Evolutionary conservation across 2,888 invertebrate species (phyloP).

Genomic region (Junonia oenone): DNA sequence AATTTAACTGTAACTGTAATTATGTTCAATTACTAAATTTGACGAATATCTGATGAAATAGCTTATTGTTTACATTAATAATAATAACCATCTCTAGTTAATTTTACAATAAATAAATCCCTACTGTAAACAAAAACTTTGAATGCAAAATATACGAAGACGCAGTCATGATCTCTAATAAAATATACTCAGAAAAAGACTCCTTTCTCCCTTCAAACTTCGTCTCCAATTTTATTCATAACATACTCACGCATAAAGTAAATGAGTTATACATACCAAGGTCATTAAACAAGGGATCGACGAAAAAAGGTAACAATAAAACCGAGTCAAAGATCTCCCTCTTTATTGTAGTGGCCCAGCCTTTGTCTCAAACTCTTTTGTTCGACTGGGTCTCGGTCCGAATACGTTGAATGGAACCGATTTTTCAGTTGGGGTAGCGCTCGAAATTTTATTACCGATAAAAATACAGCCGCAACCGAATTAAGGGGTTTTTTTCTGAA

Average conservation of each 20-base stretch:
- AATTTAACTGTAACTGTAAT: too few relatives aligned
- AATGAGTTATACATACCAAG: background rate
- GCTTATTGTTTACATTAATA: too few relatives aligned
- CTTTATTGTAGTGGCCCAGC: slow-evolving; percentile 47
- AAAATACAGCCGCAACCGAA: background rate
- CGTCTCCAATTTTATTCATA: background rate
- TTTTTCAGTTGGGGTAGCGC: slow-evolving; percentile 56
- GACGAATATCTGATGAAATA: too few relatives aligned
- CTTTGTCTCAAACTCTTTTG: slow-evolving; percentile 51
- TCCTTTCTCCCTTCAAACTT: too few relatives aligned
- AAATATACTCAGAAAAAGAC: too few relatives aligned
- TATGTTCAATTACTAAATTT: too few relatives aligned
- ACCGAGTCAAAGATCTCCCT: slow-evolving; percentile 51
- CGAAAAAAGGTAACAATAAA: slow-evolving; percentile 65
- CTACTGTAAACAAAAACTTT: too few relatives aligned
- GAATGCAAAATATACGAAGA: too few relatives aligned
- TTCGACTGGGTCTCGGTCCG: slow-evolving; percentile 25
- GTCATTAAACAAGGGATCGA: slow-evolving; percentile 50
- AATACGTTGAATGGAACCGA: slow-evolving; percentile 52
- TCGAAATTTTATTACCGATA: slow-evolving; percentile 38
- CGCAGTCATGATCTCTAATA: too few relatives aligned
- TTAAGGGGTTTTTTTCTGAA: background rate
- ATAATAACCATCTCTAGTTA: too few relatives aligned
- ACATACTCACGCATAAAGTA: background rate
- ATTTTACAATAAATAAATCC: too few relatives aligned